These are phyloP conservation scores for Chrysomallon squamiferum DNA, from an alignment of 1,140 invertebrate species.

Conservation along the genomic window DNA sequence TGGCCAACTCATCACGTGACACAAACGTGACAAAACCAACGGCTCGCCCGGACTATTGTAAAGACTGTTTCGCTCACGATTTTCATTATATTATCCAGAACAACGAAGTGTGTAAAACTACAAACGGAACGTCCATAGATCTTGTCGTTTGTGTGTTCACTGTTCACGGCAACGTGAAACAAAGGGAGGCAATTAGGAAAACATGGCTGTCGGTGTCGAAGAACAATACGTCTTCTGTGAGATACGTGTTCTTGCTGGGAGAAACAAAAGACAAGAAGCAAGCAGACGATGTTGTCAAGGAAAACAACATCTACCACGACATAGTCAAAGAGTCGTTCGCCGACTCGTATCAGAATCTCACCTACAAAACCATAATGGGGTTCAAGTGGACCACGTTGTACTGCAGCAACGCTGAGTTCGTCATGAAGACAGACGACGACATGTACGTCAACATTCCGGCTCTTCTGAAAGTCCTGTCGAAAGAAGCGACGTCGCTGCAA, in stretches of 20 bases:
- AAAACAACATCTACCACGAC: constrained; percentile 71
- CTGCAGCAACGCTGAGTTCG: constrained; percentile 63
- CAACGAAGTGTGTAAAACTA: not conserved
- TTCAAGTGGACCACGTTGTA: constrained; percentile 73
- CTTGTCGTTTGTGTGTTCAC: constrained; percentile 7
- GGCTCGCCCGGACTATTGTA: not conserved
- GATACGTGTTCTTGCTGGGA: constrained; percentile 28
- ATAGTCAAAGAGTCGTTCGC: constrained; percentile 79
- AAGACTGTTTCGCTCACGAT: not conserved
- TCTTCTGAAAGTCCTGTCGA: constrained; percentile 14
- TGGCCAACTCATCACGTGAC: not conserved
- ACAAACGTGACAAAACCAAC: not conserved
- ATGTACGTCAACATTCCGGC: constrained; percentile 61
- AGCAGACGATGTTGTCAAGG: constrained; percentile 54
- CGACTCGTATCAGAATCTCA: constrained; percentile 82
- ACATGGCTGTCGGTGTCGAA: constrained; percentile 24
- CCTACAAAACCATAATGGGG: constrained; percentile 83
- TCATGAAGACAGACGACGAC: constrained; percentile 67
- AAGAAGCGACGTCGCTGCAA: constrained; percentile 7
- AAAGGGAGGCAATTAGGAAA: constrained; percentile 19
- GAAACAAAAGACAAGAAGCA: not conserved
- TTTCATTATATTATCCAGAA: constrained; percentile 1
- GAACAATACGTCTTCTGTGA: constrained; percentile 25
- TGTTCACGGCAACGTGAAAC: not conserved
- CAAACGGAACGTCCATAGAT: not conserved